Evolutionary conservation across 1,140 invertebrate genomes (phyloP).

Genomic region (Drosophila arawakana): DNA sequence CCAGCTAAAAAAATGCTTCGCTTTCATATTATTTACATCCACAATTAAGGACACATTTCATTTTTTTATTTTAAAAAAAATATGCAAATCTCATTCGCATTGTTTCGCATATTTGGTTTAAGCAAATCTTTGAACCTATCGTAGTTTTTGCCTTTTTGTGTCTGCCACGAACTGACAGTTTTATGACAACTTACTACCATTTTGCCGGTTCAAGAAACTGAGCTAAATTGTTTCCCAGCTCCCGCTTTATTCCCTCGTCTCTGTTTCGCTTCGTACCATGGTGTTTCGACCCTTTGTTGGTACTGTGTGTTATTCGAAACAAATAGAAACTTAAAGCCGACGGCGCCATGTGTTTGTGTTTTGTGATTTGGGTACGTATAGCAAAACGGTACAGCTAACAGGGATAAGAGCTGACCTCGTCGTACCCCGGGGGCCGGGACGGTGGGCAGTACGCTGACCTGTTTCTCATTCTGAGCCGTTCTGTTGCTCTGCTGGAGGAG

Average conservation of each 20-base stretch:
- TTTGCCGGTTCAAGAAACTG: constrained; percentile 38
- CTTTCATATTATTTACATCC: constrained; percentile 7
- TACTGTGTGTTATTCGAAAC: constrained; percentile 1
- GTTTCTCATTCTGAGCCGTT: constrained; percentile 9
- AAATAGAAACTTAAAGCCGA: constrained; percentile 50
- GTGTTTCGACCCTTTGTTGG: not conserved
- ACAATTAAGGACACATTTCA: constrained; percentile 41
- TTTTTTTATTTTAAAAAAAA: constrained; percentile 14
- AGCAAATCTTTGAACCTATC: constrained; percentile 57
- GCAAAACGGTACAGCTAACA: not conserved
- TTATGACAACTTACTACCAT: constrained; percentile 62
- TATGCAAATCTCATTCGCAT: constrained; percentile 39
- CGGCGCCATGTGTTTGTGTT: constrained; percentile 66
- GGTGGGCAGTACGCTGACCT: constrained; percentile 33
- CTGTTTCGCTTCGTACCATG: not conserved
- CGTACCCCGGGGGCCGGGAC: not conserved
- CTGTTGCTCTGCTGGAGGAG: constrained; percentile 10
- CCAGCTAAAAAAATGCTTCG: not conserved
- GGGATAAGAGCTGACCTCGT: constrained; percentile 17
- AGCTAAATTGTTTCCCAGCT: constrained; percentile 5
- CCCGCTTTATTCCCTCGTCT: not conserved
- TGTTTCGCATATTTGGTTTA: constrained; percentile 31
- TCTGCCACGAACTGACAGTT: constrained; percentile 66
- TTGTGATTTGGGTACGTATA: constrained; percentile 63
- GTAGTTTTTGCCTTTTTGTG: constrained; percentile 48